Evolutionary conservation across 2,797 vertebrate genomes (phyloP).

Genomic region (Protonibea diacanthus): DNA sequence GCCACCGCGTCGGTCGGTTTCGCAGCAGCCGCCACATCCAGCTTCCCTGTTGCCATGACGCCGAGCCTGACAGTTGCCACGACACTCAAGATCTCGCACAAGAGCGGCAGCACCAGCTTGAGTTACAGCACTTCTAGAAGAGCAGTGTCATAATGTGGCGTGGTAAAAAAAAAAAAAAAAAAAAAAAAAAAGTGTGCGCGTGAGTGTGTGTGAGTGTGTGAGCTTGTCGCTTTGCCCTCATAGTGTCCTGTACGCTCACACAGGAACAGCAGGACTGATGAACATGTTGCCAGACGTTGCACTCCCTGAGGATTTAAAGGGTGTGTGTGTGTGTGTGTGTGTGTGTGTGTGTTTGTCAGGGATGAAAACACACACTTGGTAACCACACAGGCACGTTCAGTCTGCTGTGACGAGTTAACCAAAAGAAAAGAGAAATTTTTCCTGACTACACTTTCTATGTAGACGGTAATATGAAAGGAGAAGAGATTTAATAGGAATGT

Average conservation of each 20-base stretch:
- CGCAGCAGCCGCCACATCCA: conserved; percentile 63
- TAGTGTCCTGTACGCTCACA: conserved; percentile 46
- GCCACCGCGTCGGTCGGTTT: conserved; percentile 61
- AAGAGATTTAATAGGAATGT: conserved; percentile 57
- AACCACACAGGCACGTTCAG: conserved; percentile 27
- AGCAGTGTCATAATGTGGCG: conserved; percentile 79
- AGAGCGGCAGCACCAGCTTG: conserved; percentile 89
- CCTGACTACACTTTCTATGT: conserved; percentile 31
- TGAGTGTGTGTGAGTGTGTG: conserved; percentile 19
- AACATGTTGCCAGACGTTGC: conserved; percentile 55
- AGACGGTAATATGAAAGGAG: conserved; percentile 22
- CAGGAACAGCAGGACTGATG: conserved; percentile 47
- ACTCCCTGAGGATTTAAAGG: conserved; percentile 36
- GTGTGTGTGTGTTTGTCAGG: conserved; percentile 19
- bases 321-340: conserved; percentile 14
- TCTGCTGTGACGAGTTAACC: conserved; percentile 58
- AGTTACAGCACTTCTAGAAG: conserved; percentile 89
- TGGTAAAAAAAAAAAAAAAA: conserved; percentile 4
- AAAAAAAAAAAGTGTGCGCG: not conserved
- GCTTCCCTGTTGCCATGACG: conserved; percentile 76
- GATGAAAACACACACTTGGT: conserved; percentile 34
- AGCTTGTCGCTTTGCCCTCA: conserved; percentile 52
- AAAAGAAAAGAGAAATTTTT: conserved; percentile 50
- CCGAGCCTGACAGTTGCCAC: conserved; percentile 77
- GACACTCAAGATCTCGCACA: conserved; percentile 88